These are phyloP conservation scores for Peromyscus eremicus DNA, from an alignment of 2,797 vertebrate species.

Conservation along the genomic window DNA sequence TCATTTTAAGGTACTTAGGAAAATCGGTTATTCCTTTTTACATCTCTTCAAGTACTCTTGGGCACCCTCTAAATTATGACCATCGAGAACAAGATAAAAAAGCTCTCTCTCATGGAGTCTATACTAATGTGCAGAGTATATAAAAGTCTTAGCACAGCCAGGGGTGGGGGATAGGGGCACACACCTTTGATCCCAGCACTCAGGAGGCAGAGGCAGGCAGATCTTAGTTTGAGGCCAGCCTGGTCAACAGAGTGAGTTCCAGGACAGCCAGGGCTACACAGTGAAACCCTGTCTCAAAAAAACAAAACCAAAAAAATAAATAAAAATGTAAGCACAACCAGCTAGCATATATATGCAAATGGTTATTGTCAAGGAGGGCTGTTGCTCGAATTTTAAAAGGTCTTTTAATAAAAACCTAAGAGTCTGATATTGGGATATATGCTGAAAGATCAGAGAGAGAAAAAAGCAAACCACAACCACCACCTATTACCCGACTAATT, in stretches of 20 bases:
- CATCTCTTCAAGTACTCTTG: not conserved
- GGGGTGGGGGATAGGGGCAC: too few species aligned
- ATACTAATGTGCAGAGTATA: not conserved
- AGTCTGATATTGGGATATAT: too few species aligned
- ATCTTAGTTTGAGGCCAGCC: not conserved
- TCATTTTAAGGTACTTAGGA: not conserved
- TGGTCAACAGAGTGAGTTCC: not conserved
- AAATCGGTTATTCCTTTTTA: constrained; percentile 3
- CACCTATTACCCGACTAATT: too few species aligned
- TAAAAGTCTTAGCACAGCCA: not conserved
- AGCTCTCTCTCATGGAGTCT: not conserved
- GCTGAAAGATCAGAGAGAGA: too few species aligned
- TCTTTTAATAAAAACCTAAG: too few species aligned
- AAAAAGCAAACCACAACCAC: too few species aligned
- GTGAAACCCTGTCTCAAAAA: not conserved
- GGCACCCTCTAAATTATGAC: not conserved
- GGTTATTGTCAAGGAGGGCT: not conserved
- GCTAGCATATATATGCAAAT: not conserved
- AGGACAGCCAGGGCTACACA: not conserved
- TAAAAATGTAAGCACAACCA: not conserved
- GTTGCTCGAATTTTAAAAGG: too few species aligned
- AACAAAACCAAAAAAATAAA: not conserved
- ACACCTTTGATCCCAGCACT: not conserved
- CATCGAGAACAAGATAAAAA: not conserved
- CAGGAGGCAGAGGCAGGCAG: not conserved